Percentiles rank a stretch among this genome's conserved stretches.
phyloP scores from a whole-genome alignment of 2,888 invertebrate species.

The Sesamia inferens region DNA sequence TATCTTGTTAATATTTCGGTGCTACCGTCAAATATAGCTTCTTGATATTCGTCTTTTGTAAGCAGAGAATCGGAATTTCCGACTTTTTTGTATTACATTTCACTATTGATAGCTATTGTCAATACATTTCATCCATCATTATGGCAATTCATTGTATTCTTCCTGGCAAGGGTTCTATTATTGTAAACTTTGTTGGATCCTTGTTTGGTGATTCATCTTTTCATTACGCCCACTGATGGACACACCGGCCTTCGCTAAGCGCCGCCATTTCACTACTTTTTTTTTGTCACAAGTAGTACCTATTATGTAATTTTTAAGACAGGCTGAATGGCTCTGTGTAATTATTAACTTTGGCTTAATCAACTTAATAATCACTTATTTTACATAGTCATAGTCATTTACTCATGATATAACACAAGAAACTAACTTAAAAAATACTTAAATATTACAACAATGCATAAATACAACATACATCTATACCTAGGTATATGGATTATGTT shows the following conservation, averaged over 20 bases:
- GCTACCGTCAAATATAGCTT: slow-evolving; percentile 34
- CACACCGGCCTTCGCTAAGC: not conserved
- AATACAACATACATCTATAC: too few species aligned
- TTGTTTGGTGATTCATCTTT: not conserved
- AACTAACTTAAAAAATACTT: too few species aligned
- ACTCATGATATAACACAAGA: too few species aligned
- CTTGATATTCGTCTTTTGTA: slow-evolving; percentile 7
- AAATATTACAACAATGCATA: too few species aligned
- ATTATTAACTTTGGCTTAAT: too few species aligned
- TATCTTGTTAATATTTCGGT: slow-evolving; percentile 45
- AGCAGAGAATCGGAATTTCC: slow-evolving; percentile 19
- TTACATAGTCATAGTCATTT: too few species aligned
- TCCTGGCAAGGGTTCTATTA: not conserved
- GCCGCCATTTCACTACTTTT: not conserved
- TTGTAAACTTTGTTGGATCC: not conserved
- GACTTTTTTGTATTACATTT: not conserved
- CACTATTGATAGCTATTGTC: not conserved
- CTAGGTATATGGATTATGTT: too few species aligned
- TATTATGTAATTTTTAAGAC: too few species aligned
- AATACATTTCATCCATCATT: not conserved
- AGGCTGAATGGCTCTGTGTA: not conserved
- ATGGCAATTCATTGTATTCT: not conserved
- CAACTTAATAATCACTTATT: too few species aligned
- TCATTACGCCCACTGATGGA: not conserved
- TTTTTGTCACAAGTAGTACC: too few species aligned